Evolutionary conservation across 2,888 invertebrate genomes (phyloP).

Genomic region (Ectemnius cavifrons): DNA sequence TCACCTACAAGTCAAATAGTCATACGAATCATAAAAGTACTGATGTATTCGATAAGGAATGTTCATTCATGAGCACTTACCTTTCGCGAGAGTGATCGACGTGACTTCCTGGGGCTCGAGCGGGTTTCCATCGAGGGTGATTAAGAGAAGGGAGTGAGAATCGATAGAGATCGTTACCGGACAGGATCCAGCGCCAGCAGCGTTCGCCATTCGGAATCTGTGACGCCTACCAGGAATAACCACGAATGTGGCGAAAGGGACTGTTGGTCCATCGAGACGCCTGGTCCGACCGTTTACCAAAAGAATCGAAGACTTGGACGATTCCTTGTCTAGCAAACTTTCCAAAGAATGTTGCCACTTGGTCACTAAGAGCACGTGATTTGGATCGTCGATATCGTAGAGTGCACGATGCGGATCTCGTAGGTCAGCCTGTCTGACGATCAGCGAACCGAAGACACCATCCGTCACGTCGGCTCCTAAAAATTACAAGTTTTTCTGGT

Average conservation of each 20-base stretch:
- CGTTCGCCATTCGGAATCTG: constrained; percentile 84
- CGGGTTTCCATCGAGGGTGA: constrained; percentile 86
- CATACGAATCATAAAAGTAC: not conserved
- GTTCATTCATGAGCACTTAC: constrained; percentile 66
- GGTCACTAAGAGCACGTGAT: constrained; percentile 84
- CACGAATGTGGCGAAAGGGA: constrained; percentile 76
- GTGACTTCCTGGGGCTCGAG: constrained; percentile 81
- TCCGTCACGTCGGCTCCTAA: constrained; percentile 83
- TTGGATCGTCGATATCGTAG: constrained; percentile 86
- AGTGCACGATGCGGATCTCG: constrained; percentile 81
- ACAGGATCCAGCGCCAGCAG: constrained; percentile 84
- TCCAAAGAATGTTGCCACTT: constrained; percentile 83
- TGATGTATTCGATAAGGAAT: not conserved
- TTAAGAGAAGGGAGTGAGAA: constrained; percentile 82
- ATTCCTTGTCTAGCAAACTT: constrained; percentile 75
- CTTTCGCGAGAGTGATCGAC: constrained; percentile 82
- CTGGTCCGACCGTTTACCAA: constrained; percentile 83
- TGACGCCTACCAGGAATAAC: constrained; percentile 82
- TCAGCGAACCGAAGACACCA: constrained; percentile 85
- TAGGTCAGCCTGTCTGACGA: constrained; percentile 84
- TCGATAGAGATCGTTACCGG: constrained; percentile 84
- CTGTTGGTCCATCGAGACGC: constrained; percentile 77
- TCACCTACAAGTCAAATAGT: constrained; percentile 80
- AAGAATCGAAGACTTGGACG: constrained; percentile 80
- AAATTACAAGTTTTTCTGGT: not conserved